Conservation (phyloP, 2,888 invertebrate genomes). For the Hololepta plana region DNA sequence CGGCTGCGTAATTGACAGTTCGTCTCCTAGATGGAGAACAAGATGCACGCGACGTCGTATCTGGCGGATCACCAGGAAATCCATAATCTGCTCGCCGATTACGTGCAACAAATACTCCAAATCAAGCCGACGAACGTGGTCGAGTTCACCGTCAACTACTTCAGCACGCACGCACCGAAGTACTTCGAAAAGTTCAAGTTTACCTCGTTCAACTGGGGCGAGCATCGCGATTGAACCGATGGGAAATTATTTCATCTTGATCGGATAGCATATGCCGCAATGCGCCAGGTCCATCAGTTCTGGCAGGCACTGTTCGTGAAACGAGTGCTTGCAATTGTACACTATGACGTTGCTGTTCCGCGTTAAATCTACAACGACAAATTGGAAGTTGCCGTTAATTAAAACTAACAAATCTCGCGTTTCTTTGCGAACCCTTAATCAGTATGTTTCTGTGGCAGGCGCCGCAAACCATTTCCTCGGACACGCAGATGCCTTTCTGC, state of each 20-base stretch:
- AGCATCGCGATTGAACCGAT: too few species aligned
- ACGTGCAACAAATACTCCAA: constrained; percentile 36
- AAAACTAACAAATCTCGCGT: constrained; percentile 1
- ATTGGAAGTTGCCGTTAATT: neutral
- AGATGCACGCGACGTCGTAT: constrained; percentile 36
- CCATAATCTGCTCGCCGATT: constrained; percentile 37
- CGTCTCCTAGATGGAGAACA: too few species aligned
- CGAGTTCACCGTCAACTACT: constrained; percentile 37
- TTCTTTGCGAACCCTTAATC: constrained; percentile 4
- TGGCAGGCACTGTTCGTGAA: constrained; percentile 71
- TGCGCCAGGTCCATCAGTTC: constrained; percentile 19
- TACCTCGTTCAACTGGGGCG: too few species aligned
- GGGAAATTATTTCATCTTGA: too few species aligned
- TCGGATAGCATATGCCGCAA: constrained; percentile 24
- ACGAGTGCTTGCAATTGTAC: constrained; percentile 79
- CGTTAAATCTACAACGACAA: constrained; percentile 14
- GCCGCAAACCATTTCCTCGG: constrained; percentile 61
- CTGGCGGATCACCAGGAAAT: constrained; percentile 37
- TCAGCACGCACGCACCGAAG: constrained; percentile 29
- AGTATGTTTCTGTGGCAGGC: constrained; percentile 52
- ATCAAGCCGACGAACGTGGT: constrained; percentile 37
- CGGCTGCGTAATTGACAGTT: too few species aligned
- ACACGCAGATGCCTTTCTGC: constrained; percentile 56
- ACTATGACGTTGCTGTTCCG: constrained; percentile 54
- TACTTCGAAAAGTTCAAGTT: too few species aligned